Evolutionary conservation across 2,888 invertebrate genomes (phyloP).

Genomic region (Dicycla oo): DNA sequence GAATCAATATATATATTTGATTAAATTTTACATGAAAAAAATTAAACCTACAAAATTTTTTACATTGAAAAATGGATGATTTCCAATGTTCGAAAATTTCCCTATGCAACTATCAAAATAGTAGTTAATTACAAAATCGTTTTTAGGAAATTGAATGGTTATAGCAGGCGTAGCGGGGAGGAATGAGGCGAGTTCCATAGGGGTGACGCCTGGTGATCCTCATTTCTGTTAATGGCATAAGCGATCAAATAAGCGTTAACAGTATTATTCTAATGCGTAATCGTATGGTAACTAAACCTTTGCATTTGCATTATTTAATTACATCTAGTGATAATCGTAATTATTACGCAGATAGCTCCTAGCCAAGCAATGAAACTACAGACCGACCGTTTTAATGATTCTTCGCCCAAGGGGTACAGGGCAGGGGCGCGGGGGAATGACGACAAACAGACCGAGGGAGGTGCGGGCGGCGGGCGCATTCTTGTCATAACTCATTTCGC

Average conservation of each 20-base stretch:
- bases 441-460: too few relatives aligned
- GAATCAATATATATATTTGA: slow-evolving; percentile 35
- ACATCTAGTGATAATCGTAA: background rate
- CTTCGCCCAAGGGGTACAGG: too few relatives aligned
- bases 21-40: background rate
- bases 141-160: background rate
- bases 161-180: slow-evolving; percentile 8
- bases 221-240: slow-evolving; percentile 47
- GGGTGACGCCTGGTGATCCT: slow-evolving; percentile 9
- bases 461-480: too few relatives aligned
- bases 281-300: background rate
- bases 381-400: too few relatives aligned
- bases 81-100: background rate
- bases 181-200: slow-evolving; percentile 1
- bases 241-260: background rate
- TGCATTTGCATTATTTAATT: background rate
- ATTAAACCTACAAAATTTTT: background rate
- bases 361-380: too few relatives aligned
- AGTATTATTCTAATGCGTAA: background rate
- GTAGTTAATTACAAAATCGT: slow-evolving; percentile 9
- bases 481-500: too few relatives aligned
- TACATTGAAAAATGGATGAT: background rate
- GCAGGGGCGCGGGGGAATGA: too few relatives aligned
- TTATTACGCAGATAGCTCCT: background rate
- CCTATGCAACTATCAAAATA: background rate